Conservation (phyloP, 1,140 invertebrate genomes). For the Branchinecta lindahli region DNA sequence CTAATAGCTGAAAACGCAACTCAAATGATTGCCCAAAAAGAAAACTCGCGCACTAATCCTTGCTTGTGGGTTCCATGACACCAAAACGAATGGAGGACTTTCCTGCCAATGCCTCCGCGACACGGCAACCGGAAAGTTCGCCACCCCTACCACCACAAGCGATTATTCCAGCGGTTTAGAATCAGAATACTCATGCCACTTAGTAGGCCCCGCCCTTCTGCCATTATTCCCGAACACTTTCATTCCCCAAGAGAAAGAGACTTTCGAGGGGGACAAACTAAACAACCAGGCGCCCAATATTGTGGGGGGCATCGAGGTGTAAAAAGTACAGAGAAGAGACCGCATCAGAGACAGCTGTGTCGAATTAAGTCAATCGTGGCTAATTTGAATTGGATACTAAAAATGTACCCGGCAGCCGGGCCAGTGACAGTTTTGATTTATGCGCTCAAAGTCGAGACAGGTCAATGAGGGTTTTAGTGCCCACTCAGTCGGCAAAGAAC, state of each 20-base stretch:
- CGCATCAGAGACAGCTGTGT: not conserved
- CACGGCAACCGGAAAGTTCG: too few species aligned
- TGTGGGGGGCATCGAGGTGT: not conserved
- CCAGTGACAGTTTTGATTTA: not conserved
- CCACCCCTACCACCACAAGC: too few species aligned
- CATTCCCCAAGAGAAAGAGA: not conserved
- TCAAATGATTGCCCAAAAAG: too few species aligned
- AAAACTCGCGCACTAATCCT: too few species aligned
- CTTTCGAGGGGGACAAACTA: not conserved
- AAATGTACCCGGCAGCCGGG: not conserved
- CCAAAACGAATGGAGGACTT: too few species aligned
- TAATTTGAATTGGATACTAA: slow-evolving; percentile 9
- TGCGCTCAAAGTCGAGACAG: not conserved
- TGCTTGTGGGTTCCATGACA: too few species aligned
- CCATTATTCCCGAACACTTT: not conserved
- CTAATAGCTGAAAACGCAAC: too few species aligned
- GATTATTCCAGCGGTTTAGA: not conserved
- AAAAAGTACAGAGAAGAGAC: slow-evolving; percentile 1
- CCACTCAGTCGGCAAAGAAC: too few species aligned
- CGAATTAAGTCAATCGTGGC: slow-evolving; percentile 9
- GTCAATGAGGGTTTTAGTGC: not conserved
- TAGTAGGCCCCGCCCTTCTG: not conserved
- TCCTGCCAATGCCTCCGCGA: too few species aligned
- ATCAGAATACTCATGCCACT: not conserved
- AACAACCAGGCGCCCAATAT: not conserved